Base-by-base conservation (phyloP, 2,797 vertebrate species). In the Amphiprion clarkii region DNA sequence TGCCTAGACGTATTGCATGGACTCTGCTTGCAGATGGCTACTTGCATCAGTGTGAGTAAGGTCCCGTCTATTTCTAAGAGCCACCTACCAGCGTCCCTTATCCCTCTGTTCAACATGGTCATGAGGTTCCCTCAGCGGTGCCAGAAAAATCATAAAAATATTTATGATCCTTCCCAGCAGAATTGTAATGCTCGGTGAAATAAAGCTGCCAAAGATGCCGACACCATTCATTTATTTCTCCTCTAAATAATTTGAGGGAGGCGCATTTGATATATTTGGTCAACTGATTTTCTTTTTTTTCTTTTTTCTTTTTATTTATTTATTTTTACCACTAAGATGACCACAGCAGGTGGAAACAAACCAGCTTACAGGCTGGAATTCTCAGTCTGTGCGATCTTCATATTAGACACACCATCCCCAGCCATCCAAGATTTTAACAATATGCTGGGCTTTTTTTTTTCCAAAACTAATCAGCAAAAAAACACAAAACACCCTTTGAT, bases 391-490 rank as follows among this genome's bases (percentile, higher is more conserved):
- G 33, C n/a, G 40, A 39, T 69, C 27, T 23, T 33, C 31, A 57
- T 65, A n/a, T 52, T 31, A 62, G 31, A 56, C 48, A 61, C 54
- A 51, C 25, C 48, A 64, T 39, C 31, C 19, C 81, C 82, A 69
- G 48, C 68, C 23, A 21, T 82, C 71, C 17, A 48, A 29, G 3
- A 70, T 74, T 74, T 81, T 57, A 85, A 85, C 73, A 84, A 81
- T 77, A 61, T 70, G 27, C 27, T 67, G 61, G 31, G 23, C 23
- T 23, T 23, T 23, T 23, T 59, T 53, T 59, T 14, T 10, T n/a
- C 6, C 66, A 33, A 83, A 89, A 87, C 84, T 56, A 87, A 90
- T 85, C 65, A 86, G 56, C 64, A 58, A 36, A 55, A 64, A 60
- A 46, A 40, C 27, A n/a, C 44, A 55, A 73, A 85, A 85, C 84